phyloP scores from a whole-genome alignment of 2,888 invertebrate genomes.

The Hydraecia micacea region DNA sequence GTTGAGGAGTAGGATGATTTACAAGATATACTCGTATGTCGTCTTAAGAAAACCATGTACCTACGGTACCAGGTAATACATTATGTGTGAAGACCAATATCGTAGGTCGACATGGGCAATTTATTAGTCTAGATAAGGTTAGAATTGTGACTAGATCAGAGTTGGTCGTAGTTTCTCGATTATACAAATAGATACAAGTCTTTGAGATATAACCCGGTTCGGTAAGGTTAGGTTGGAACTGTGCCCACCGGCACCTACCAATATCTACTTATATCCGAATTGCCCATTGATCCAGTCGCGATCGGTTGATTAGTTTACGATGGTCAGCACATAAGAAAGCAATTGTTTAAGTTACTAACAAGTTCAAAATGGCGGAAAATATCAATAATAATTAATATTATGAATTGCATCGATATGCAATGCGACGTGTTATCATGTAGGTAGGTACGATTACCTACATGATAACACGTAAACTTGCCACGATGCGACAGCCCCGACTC shows the following conservation, averaged over 20 bases:
- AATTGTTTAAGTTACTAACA: too few relatives aligned
- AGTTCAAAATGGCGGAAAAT: too few relatives aligned
- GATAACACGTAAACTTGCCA: too few relatives aligned
- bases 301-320: constrained; percentile 13
- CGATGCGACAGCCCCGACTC: too few relatives aligned
- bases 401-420: too few relatives aligned
- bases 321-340: not conserved
- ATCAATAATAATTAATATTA: too few relatives aligned
- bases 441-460: too few relatives aligned
- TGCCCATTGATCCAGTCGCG: constrained; percentile 8
- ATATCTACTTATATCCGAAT: too few relatives aligned
- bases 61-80: too few relatives aligned
- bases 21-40: not conserved
- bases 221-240: not conserved
- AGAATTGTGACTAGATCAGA: not conserved
- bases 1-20: not conserved
- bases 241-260: not conserved
- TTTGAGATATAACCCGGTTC: too few relatives aligned
- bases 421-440: too few relatives aligned
- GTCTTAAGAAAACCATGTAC: too few relatives aligned
- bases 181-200: not conserved
- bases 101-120: not conserved
- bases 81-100: not conserved
- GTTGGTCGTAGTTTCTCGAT: not conserved
- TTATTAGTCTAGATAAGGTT: not conserved